phyloP scores from a whole-genome alignment of 1,140 invertebrate species.

The Aethina tumida region DNA sequence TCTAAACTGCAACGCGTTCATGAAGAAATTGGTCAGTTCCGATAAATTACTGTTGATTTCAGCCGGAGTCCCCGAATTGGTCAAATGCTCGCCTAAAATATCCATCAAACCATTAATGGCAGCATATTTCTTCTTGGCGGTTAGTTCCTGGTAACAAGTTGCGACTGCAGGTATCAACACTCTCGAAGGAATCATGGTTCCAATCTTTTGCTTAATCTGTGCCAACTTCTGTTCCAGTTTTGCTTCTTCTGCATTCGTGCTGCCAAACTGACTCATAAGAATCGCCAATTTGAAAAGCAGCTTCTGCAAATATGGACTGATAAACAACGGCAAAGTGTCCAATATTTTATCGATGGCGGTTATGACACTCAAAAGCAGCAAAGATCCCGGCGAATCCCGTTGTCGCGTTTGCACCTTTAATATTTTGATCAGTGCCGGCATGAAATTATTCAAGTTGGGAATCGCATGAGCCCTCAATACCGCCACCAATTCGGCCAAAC shows the following conservation, averaged over 20 bases:
- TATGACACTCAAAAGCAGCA: constrained; percentile 39
- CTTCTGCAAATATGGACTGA: constrained; percentile 74
- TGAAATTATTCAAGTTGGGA: constrained; percentile 59
- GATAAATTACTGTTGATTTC: constrained; percentile 54
- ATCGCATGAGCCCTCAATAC: constrained; percentile 66
- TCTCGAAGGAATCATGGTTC: constrained; percentile 55
- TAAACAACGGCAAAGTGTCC: constrained; percentile 66
- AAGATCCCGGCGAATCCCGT: constrained; percentile 34
- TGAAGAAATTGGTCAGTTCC: constrained; percentile 62
- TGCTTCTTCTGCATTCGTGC: constrained; percentile 29
- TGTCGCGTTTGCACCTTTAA: constrained; percentile 40
- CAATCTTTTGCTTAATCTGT: constrained; percentile 55
- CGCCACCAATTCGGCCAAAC: constrained; percentile 67
- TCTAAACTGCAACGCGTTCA: constrained; percentile 65
- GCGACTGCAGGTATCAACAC: constrained; percentile 67
- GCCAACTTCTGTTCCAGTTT: constrained; percentile 48
- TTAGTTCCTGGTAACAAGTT: constrained; percentile 52
- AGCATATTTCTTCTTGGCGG: constrained; percentile 46
- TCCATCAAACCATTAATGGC: constrained; percentile 62
- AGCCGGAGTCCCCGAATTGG: constrained; percentile 40
- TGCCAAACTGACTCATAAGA: constrained; percentile 43
- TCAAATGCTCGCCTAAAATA: constrained; percentile 61
- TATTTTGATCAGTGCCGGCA: constrained; percentile 64
- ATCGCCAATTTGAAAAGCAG: constrained; percentile 56
- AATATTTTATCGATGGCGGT: constrained; percentile 72